A percentile compares a stretch with the other conserved stretches of the same genome.
Conservation (phyloP, 2,113 vertebrate species). For the Propithecus coquereli region DNA sequence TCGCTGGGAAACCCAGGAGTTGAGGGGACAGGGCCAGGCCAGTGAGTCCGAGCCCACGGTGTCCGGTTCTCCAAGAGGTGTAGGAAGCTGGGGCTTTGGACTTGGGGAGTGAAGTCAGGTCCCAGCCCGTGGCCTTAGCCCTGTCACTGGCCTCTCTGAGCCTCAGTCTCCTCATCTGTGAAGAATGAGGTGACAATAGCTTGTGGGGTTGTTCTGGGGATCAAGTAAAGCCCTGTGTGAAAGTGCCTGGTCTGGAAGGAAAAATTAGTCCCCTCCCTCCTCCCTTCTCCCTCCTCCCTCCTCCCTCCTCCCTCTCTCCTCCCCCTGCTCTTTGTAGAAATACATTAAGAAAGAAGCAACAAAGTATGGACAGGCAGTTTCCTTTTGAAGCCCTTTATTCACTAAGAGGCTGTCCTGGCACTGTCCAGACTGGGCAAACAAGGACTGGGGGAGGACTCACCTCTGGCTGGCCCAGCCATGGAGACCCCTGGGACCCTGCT, state of each 20-base stretch:
- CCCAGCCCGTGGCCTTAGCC: too few relatives aligned
- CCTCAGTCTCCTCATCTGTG: background rate
- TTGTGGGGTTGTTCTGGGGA: background rate
- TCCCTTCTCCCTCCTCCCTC: background rate
- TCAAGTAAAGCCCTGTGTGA: background rate
- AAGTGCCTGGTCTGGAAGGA: background rate
- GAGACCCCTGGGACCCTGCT: background rate
- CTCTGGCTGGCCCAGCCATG: background rate
- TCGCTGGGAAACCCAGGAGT: background rate
- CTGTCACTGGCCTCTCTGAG: background rate
- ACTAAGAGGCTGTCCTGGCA: background rate
- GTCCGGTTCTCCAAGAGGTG: background rate
- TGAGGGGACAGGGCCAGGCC: background rate
- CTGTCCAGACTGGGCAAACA: background rate
- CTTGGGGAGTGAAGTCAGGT: background rate
- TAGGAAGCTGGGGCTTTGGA: background rate
- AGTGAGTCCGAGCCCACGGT: background rate
- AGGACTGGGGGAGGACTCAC: background rate
- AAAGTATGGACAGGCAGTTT: too few relatives aligned
- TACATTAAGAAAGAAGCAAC: too few relatives aligned
- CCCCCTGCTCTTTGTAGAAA: background rate
- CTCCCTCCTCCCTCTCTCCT: background rate
- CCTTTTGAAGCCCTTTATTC: too few relatives aligned
- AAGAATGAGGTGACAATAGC: background rate
- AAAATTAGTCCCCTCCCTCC: background rate